Percentiles rank a stretch among this genome's conserved stretches.
phyloP scores from a whole-genome alignment of 2,113 vertebrate species.

The Coryphaenoides rupestris region DNA sequence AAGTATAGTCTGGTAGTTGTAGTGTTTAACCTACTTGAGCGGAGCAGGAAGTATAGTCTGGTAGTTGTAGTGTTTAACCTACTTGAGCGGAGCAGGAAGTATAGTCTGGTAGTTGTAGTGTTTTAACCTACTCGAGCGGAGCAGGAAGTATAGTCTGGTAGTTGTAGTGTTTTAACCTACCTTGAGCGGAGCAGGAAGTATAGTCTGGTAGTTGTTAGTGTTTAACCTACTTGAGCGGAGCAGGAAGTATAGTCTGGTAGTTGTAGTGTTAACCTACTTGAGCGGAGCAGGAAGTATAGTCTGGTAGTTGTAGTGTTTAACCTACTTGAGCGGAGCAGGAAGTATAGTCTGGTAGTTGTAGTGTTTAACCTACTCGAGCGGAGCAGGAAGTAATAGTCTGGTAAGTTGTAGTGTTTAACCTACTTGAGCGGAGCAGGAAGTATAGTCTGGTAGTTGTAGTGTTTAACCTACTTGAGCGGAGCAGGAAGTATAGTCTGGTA shows the following conservation, averaged over 20 bases:
- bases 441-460: no score
- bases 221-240: conserved; percentile 57
- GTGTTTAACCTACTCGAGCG: conserved; percentile 53
- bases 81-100: no score
- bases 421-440: no score
- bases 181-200: no score
- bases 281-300: conserved; percentile 77
- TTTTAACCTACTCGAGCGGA: conserved; percentile 70
- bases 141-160: conserved; percentile 39
- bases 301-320: conserved; percentile 82
- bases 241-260: conserved; percentile 64
- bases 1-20: no score
- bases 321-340: neutral
- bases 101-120: no score
- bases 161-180: no score
- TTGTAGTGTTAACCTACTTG: no score
- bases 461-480: conserved; percentile 8
- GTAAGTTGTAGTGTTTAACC: conserved; percentile 54
- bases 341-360: conserved; percentile 1
- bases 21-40: no score
- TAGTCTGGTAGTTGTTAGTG: conserved; percentile 5
- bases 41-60: no score
- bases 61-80: no score
- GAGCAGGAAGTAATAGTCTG: conserved; percentile 62
- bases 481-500: no score